These are phyloP conservation scores for Manis javanica DNA, from an alignment of 2,797 vertebrate species.

Conservation along the genomic window DNA sequence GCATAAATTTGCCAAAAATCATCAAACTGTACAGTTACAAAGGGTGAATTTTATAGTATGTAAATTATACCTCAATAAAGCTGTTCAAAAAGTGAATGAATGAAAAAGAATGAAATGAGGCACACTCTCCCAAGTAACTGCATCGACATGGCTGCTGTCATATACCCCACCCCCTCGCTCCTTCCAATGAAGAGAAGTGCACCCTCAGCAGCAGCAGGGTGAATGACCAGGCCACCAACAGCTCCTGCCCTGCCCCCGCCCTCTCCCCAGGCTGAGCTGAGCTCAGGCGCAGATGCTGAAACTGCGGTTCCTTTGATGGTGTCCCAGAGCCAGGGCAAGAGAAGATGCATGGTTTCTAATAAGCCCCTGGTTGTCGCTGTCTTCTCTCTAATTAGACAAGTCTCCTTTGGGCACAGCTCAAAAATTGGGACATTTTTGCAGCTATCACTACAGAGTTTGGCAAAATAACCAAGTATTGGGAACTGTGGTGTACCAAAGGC, in stretches of 20 bases:
- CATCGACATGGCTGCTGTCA: neutral
- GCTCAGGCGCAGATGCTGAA: conserved; percentile 66
- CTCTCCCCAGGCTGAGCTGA: neutral
- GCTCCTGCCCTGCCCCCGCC: neutral
- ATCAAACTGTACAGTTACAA: neutral
- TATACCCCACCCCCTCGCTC: neutral
- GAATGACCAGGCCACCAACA: conserved; percentile 48
- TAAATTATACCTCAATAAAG: neutral
- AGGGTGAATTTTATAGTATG: neutral
- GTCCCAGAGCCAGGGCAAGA: conserved; percentile 34
- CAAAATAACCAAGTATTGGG: conserved; percentile 38
- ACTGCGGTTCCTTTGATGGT: conserved; percentile 65
- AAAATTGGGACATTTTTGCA: conserved; percentile 52
- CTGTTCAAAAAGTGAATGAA: neutral
- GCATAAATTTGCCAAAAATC: neutral
- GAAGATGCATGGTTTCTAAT: conserved; percentile 70
- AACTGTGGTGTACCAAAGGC: neutral
- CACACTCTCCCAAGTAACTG: neutral
- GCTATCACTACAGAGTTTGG: neutral
- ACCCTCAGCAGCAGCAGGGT: conserved; percentile 64
- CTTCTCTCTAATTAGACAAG: conserved; percentile 44
- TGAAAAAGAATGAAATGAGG: neutral
- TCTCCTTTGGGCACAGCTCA: conserved; percentile 43
- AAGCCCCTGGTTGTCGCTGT: neutral
- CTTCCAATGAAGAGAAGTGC: neutral